Evolutionary conservation across 2,113 vertebrate species (phyloP).

Genomic region (Ancistrus triradiatus): DNA sequence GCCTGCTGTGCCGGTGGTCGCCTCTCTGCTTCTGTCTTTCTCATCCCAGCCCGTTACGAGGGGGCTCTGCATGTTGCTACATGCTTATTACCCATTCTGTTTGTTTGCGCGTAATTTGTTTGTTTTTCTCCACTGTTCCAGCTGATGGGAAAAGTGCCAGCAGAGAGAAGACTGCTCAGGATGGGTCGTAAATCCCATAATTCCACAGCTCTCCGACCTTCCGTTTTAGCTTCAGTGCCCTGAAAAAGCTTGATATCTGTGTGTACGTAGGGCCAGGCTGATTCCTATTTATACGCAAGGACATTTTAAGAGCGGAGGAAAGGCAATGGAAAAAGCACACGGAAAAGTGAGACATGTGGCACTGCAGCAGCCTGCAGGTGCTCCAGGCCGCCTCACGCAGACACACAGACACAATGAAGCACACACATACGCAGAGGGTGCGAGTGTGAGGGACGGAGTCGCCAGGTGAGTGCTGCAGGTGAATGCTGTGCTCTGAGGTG

Average conservation of each 20-base stretch:
- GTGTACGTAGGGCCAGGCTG: conserved; percentile 63
- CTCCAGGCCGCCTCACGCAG: no score
- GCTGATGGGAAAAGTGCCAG: conserved; percentile 58
- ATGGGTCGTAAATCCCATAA: conserved; percentile 65
- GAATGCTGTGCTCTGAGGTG: neutral
- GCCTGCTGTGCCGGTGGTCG: conserved; percentile 31
- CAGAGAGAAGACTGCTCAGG: conserved; percentile 41
- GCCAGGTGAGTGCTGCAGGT: no score
- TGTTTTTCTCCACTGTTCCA: conserved; percentile 61
- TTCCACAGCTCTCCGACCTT: conserved; percentile 13
- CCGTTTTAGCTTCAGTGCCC: conserved; percentile 55
- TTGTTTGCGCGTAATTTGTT: conserved; percentile 68
- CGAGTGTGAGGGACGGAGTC: no score
- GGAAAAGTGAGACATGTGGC: conserved; percentile 1
- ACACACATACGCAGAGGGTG: no score
- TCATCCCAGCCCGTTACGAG: conserved; percentile 43
- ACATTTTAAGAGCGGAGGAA: conserved; percentile 56
- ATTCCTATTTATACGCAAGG: conserved; percentile 64
- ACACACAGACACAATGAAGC: no score
- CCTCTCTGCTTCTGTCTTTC: conserved; percentile 6
- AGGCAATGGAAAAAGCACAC: conserved; percentile 48
- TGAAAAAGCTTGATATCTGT: conserved; percentile 66
- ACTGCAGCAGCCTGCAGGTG: neutral
- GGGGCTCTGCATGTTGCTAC: conserved; percentile 53
- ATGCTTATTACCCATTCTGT: conserved; percentile 63